Percentiles rank a stretch among this genome's conserved stretches.
Evolutionary conservation across 1,140 invertebrate species (phyloP).

Genomic region (Procambarus virginalis): DNA sequence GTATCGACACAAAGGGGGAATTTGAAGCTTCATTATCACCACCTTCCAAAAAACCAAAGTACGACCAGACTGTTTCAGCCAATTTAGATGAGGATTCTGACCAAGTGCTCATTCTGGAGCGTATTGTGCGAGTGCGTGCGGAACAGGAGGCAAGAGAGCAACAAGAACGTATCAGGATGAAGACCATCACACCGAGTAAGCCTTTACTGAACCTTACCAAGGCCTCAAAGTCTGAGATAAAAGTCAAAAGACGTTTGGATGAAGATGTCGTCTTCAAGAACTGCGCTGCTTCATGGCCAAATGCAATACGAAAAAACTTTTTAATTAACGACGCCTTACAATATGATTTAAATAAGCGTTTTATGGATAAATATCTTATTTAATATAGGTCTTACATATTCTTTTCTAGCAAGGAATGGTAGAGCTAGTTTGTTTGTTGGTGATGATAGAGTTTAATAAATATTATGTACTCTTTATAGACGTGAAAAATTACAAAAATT

Average conservation of each 20-base stretch:
- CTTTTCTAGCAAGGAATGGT: neutral
- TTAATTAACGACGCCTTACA: conserved; percentile 96
- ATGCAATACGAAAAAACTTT: conserved; percentile 91
- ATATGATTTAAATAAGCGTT: conserved; percentile 99
- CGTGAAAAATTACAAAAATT: no score
- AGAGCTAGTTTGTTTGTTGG: no score
- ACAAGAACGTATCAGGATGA: conserved; percentile 94
- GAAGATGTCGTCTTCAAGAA: conserved; percentile 99
- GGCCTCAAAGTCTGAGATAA: conserved; percentile 87
- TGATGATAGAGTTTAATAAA: no score
- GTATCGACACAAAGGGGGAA: conserved; percentile 14
- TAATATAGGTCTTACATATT: conserved; percentile 75
- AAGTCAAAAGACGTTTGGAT: conserved; percentile 96
- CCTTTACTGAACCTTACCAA: conserved; percentile 88
- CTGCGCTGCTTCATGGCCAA: conserved; percentile 95
- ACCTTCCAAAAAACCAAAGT: conserved; percentile 71
- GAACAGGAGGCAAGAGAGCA: conserved; percentile 92
- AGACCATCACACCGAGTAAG: conserved; percentile 98
- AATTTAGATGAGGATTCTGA: conserved; percentile 98
- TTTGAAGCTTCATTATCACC: conserved; percentile 22
- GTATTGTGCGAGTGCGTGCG: conserved; percentile 96
- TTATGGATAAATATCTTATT: conserved; percentile 99
- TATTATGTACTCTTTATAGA: no score
- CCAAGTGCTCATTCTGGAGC: conserved; percentile 91
- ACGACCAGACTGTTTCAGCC: conserved; percentile 81